Base-by-base conservation (phyloP, 37 sponge, comb jelly and placozoan genomes). In the Oopsacas minuta region DNA sequence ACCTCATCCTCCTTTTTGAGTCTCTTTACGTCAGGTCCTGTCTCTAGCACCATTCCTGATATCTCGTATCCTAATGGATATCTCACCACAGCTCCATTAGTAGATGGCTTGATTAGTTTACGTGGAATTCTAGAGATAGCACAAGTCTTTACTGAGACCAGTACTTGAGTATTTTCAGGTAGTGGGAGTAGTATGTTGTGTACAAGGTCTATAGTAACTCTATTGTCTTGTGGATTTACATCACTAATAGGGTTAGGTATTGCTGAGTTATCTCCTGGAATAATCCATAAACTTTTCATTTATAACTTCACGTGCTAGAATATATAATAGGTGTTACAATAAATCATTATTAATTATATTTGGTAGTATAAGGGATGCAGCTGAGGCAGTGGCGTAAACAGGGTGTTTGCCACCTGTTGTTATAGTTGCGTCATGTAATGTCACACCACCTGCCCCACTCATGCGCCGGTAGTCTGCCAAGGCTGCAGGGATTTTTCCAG, bases 41-140 rank as follows among this genome's bases (percentile, higher is more conserved):
- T 90, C 86, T 91, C 91, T 23, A 83, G 88, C 37, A 93, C 87
- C 1, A 89, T 51, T 38, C 91, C 94, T 23, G 94, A 89, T 36
- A 93, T 89, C 39, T 91, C 91, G 36, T 39, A 42, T 3, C 93
- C 93, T 5, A 93, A 88, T 82, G 93, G 89, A 36, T 90, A 81
- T 86, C 89, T 85, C 7, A 85, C 91, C 32, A 37, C 39, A 23
- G 52, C 85, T 34, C 23, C 30, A 3, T 5, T 36, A n/a, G 52
- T 37, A 20, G 36, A 10, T 20, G 75, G 75, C 7, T 12, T 53
- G 81, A 37, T 25, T 15, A 92, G 90, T 83, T 85, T 87, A 32
- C 83, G 85, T 39, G 89, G 88, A 7, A 92, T 86, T 36, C 88
- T 36, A 53, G 85, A 83, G 32, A 92, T 85, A 0, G 82, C 90